Evolutionary conservation across 2,113 vertebrate species (phyloP).

Genomic region (Telmatochromis brichardi): DNA sequence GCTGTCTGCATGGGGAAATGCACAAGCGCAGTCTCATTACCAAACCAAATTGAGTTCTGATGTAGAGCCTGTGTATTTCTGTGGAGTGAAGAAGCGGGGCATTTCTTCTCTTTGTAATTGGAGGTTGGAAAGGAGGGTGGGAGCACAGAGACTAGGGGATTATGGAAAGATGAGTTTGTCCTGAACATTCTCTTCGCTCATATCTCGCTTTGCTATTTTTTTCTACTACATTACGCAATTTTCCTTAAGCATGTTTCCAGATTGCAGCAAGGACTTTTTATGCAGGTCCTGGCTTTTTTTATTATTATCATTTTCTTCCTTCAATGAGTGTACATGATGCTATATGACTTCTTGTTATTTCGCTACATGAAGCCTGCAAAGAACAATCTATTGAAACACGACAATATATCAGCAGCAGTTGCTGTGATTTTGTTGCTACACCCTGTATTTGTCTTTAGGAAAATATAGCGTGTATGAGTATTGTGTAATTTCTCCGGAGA

Average conservation of each 20-base stretch:
- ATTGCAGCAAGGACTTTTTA: slow-evolving; percentile 3
- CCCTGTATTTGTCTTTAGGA: not conserved
- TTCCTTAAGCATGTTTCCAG: slow-evolving; percentile 13
- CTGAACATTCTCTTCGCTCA: slow-evolving; percentile 57
- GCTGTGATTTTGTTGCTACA: not conserved
- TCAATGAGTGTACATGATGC: not conserved
- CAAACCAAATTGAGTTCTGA: slow-evolving; percentile 74
- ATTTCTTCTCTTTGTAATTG: slow-evolving; percentile 73
- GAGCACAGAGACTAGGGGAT: slow-evolving; percentile 61
- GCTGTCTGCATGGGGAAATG: slow-evolving; percentile 72
- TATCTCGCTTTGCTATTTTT: slow-evolving; percentile 49
- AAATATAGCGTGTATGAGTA: not conserved
- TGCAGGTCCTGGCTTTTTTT: not conserved
- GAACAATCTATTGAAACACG: not conserved
- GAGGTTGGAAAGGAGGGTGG: slow-evolving; percentile 60
- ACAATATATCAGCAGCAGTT: not conserved
- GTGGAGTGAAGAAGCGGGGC: slow-evolving; percentile 57
- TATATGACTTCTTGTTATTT: not conserved
- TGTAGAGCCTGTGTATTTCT: slow-evolving; percentile 70
- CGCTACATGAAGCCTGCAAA: not conserved
- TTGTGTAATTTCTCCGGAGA: slow-evolving; percentile 37
- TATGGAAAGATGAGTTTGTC: slow-evolving; percentile 66
- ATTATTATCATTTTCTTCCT: not conserved
- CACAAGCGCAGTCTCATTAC: slow-evolving; percentile 74
- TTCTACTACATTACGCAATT: slow-evolving; percentile 14